phyloP scores from a whole-genome alignment of 2,113 vertebrate species.

The Okapia johnstoni region DNA sequence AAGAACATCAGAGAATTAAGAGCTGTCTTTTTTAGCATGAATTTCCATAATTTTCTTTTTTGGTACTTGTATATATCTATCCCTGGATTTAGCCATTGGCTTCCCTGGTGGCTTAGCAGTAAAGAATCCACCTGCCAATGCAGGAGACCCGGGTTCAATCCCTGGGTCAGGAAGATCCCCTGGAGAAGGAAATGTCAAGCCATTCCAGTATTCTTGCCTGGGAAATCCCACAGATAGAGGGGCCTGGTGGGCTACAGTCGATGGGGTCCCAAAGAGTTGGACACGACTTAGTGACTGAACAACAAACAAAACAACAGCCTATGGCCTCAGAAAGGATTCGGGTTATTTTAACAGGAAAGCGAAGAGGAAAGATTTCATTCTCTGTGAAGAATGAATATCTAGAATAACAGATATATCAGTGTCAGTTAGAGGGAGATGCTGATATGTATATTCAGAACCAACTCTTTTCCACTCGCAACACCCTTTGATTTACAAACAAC shows the following conservation, averaged over 20 bases:
- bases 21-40: not conserved
- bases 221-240: not conserved
- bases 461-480: not conserved
- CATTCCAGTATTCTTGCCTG: not conserved
- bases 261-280: not conserved
- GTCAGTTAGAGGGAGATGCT: not conserved
- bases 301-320: not conserved
- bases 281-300: not conserved
- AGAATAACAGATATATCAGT: no score
- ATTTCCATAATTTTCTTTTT: not conserved
- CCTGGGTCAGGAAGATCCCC: not conserved
- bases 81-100: not conserved
- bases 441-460: not conserved
- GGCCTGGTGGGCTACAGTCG: not conserved
- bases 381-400: no score
- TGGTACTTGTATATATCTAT: not conserved
- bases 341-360: not conserved
- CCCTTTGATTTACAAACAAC: not conserved
- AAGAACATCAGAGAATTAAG: not conserved
- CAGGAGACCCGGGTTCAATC: not conserved
- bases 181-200: not conserved
- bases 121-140: not conserved
- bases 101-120: not conserved
- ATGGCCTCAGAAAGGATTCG: not conserved
- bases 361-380: not conserved